A percentile compares a stretch with the other conserved stretches of the same genome.
Evolutionary conservation across 2,113 vertebrate species (phyloP).

Genomic region (Atrichornis clamosus): DNA sequence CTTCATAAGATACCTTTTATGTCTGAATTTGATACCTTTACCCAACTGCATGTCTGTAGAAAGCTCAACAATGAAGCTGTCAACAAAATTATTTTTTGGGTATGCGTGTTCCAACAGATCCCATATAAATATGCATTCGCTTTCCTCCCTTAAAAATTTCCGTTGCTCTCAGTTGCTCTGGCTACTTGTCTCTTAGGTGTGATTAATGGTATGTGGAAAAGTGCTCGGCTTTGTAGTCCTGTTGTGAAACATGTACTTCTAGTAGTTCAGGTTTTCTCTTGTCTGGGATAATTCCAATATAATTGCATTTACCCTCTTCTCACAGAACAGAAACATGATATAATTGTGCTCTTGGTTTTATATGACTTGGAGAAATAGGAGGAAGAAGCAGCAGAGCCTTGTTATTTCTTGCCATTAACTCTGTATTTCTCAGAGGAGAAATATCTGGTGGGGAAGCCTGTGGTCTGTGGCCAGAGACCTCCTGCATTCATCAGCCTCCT

Average conservation of each 20-base stretch:
- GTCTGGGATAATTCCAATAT: neutral
- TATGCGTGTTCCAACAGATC: neutral
- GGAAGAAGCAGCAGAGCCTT: neutral
- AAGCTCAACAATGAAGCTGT: neutral
- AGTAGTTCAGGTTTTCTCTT: constrained; percentile 42
- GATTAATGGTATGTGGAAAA: neutral
- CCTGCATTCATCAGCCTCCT: neutral
- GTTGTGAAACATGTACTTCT: neutral
- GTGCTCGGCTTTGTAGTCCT: neutral
- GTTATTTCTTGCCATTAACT: neutral
- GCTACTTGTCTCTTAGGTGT: neutral
- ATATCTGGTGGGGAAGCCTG: neutral
- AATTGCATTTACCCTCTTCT: neutral
- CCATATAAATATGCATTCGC: neutral
- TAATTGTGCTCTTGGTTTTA: neutral
- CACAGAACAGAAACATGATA: neutral
- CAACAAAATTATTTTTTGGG: neutral
- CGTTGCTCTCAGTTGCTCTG: neutral
- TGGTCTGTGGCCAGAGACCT: neutral
- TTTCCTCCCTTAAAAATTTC: neutral
- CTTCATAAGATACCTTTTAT: neutral
- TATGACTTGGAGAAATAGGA: neutral
- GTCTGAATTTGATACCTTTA: neutral
- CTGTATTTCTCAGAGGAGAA: neutral
- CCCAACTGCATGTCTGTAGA: neutral